Evolutionary conservation across 2,797 vertebrate genomes (phyloP).

Genomic region (Eulemur rubriventer): DNA sequence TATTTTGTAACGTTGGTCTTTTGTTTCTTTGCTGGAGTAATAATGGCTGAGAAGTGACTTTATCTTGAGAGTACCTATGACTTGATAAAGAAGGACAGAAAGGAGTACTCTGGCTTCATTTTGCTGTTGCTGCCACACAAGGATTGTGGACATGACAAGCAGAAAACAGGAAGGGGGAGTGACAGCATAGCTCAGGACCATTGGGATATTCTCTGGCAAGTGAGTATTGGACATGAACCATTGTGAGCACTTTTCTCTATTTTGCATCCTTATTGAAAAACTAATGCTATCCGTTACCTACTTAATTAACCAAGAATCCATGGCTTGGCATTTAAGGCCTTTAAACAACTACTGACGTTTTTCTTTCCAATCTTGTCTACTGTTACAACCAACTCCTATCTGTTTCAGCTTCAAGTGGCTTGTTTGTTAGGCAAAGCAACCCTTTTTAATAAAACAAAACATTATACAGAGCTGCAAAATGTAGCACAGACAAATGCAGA

Average conservation of each 20-base stretch:
- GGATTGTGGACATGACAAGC: background rate
- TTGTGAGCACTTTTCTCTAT: background rate
- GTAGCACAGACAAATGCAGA: background rate
- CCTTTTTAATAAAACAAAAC: background rate
- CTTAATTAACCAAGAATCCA: background rate
- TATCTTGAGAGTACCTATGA: background rate
- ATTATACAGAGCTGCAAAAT: background rate
- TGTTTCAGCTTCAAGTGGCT: background rate
- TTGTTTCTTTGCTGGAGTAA: background rate
- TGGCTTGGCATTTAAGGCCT: background rate
- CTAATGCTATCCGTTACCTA: background rate
- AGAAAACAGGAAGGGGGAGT: background rate
- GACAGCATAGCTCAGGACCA: background rate
- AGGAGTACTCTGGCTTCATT: background rate
- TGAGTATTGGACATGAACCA: background rate
- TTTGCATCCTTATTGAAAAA: background rate
- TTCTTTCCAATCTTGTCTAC: background rate
- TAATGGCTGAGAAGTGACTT: background rate
- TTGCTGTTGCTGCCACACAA: background rate
- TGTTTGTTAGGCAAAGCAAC: background rate
- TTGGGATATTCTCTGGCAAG: background rate
- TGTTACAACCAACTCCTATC: background rate
- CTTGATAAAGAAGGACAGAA: background rate
- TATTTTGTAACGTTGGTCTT: background rate
- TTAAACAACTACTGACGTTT: background rate